Evolutionary conservation across 2,888 invertebrate genomes (phyloP).

Genomic region (Pammene aurita): DNA sequence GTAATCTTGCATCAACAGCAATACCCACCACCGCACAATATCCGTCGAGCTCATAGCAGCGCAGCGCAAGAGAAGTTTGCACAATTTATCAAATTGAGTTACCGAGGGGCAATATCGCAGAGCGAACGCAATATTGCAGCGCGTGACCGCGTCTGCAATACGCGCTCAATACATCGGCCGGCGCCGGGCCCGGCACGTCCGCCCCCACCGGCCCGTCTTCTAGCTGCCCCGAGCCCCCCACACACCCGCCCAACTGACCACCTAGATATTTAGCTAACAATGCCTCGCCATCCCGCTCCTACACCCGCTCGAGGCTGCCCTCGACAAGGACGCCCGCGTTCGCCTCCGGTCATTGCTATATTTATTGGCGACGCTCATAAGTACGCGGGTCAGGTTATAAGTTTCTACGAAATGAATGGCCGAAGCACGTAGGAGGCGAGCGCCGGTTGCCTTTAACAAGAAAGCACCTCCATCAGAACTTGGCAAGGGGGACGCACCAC

Average conservation of each 20-base stretch:
- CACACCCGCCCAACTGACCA: slow-evolving; percentile 72
- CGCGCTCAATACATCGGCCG: slow-evolving; percentile 84
- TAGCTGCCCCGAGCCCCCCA: slow-evolving; percentile 44
- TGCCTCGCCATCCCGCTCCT: slow-evolving; percentile 75
- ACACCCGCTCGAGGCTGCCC: slow-evolving; percentile 49
- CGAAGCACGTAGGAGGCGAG: slow-evolving; percentile 80
- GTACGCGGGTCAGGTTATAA: slow-evolving; percentile 84
- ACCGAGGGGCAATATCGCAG: slow-evolving; percentile 81
- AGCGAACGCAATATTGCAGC: slow-evolving; percentile 83
- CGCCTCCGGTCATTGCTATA: slow-evolving; percentile 81
- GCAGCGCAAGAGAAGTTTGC: slow-evolving; percentile 75
- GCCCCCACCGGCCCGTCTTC: slow-evolving; percentile 64
- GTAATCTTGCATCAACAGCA: slow-evolving; percentile 7
- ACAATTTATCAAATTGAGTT: slow-evolving; percentile 83
- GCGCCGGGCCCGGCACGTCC: slow-evolving; percentile 78
- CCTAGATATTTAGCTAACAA: slow-evolving; percentile 84
- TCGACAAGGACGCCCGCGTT: slow-evolving; percentile 68
- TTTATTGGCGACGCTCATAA: slow-evolving; percentile 84
- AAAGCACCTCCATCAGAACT: slow-evolving; percentile 79
- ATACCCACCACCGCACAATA: slow-evolving; percentile 44
- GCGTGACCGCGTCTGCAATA: slow-evolving; percentile 84
- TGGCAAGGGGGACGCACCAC: slow-evolving; percentile 65
- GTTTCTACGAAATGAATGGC: slow-evolving; percentile 82
- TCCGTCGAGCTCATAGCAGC: slow-evolving; percentile 68
- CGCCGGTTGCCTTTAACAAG: slow-evolving; percentile 73